Evolutionary conservation across 2,113 vertebrate species (phyloP), one percentile per base, ranked within the genome.

Genomic region (Parotia lawesii): DNA sequence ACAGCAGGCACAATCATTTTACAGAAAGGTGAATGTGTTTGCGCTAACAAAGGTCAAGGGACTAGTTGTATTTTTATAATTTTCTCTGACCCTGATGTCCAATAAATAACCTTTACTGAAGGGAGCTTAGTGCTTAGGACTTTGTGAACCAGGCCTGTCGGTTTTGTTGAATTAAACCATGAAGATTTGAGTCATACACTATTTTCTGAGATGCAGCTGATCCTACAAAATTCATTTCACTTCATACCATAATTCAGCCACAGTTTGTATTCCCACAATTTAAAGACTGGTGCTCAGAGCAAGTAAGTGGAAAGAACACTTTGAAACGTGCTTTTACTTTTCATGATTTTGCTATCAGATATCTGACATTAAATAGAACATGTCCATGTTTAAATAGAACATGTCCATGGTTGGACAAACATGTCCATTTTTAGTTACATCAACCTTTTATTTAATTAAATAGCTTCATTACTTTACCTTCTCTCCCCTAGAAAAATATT

Each of bases 61-160:
- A 54, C 8, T 86, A 69, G 61, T 25, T 64, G 37, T 76, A 77
- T 66, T 81, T 96, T 78, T 45, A 2, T 83, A 66, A 58, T 35
- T 96, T 82, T 74, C 53, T 83, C 47, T 88, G 50, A 80, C 58
- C 18, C 28, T 38, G 3, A 11, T 72, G 37, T 85, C 62, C 45
- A 93, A 45, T 86, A 96, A 95, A 88, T 69, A 95, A 80, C 31
- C 22, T 61, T 56, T 72, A 89, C n/a, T 71, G 19, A 87, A 47
- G 16, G 17, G 29, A 91, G 4, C 20, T 85, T 20, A 54, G 4
- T 64, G 8, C 23, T 31, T 22, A n/a, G 6, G n/a, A 81, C 27
- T 82, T 90, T 24, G 9, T 74, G 70, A 87, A 48, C n/a, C 67
- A 19, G 19, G 5, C 3, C 47, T 85, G n/a, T 57, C 40, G 89